Base-by-base conservation (phyloP, 2,888 invertebrate species). In the Brachyptera risi region DNA sequence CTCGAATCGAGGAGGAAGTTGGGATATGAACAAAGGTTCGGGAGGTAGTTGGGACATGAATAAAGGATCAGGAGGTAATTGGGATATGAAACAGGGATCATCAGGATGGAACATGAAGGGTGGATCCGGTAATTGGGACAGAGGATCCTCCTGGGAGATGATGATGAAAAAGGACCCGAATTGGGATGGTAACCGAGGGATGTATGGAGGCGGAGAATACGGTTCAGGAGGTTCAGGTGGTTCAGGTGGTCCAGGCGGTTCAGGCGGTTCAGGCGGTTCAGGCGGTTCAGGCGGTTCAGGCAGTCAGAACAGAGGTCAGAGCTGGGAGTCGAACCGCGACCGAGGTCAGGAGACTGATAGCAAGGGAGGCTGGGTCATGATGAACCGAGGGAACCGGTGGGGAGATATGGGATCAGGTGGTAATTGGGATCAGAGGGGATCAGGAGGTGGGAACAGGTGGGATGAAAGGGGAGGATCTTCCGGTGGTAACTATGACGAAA, bases 381-480 rank as follows among this genome's bases (percentile, higher is more conserved):
- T 19, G 47, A 5, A 44, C 17, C 5, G 13, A n/a, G 4, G 9
- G 5, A 21, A 44, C 17, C 5, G 13, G 5, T 9, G 37, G 3
- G 37, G 47, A 3, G 50, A 35, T 15, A 19, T 7, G 21, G 1
- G 35, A 9, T 23, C 47, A n/a, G 42, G 54, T 24, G 56, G 60
- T 11, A 44, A 44, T 7, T 35, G 56, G 56, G 56, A 47, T 21
- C 31, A 56, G 24, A n/a, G 21, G 21, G 44, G 51, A 15, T 13
- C 44, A 11, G 60, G 56, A 44, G 60, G 60, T n/a, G 42, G 31
- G n/a, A 23, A 49, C 4, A 47, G 60, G 26, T 40, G 35, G 23
- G 42, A 35, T 24, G 49, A 49, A 13, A 35, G 44, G n/a, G 56
- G 56, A 13, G 17, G 37, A 7, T 13, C 26, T 19, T 37, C 50